These are phyloP conservation scores for Corythaeola cristata DNA, from an alignment of 2,113 vertebrate species.

Conservation along the genomic window DNA sequence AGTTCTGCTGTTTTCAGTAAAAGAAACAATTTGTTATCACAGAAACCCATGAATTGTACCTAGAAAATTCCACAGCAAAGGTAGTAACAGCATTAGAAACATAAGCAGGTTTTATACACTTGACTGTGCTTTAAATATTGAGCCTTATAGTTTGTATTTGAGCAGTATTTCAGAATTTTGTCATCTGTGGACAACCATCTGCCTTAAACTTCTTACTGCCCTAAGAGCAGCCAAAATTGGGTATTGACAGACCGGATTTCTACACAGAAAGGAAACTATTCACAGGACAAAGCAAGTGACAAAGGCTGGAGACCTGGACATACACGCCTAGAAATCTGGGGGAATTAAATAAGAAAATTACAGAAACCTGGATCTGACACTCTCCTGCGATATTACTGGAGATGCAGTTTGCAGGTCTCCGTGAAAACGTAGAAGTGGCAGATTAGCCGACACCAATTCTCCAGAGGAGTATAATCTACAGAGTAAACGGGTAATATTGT, in stretches of 20 bases:
- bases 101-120: background rate
- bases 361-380: background rate
- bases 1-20: background rate
- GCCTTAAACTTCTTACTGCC: background rate
- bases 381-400: background rate
- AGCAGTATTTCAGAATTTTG: constrained; percentile 12
- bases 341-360: background rate
- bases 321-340: background rate
- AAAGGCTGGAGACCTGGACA: background rate
- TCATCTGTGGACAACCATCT: constrained; percentile 33
- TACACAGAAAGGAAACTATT: constrained; percentile 3
- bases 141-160: constrained; percentile 2
- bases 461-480: constrained; percentile 15
- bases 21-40: background rate
- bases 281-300: background rate
- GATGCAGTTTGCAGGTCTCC: background rate
- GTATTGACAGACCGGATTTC: background rate
- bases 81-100: background rate
- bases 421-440: background rate
- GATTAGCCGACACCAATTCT: constrained; percentile 7
- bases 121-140: background rate
- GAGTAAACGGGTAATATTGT: constrained; percentile 11
- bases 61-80: background rate
- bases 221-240: background rate
- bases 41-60: rapidly evolving